A percentile compares a stretch with the other conserved stretches of the same genome.
phyloP scores from a whole-genome alignment of 2,797 vertebrate species.

The Hippopotamyrus pictus region DNA sequence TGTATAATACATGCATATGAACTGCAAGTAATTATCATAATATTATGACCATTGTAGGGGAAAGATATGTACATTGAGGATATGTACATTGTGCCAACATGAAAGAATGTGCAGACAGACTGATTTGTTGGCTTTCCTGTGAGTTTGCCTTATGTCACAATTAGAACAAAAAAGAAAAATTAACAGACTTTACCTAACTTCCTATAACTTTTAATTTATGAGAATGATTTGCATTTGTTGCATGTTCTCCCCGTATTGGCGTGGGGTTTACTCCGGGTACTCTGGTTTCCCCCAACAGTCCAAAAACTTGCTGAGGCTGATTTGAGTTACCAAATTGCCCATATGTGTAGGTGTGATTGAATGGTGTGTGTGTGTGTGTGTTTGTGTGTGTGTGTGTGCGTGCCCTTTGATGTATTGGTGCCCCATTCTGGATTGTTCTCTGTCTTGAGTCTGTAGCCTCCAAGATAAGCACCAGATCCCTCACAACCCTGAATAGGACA shows the following conservation, averaged over 20 bases:
- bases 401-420: not conserved
- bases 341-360: not conserved
- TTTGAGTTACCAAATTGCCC: not conserved
- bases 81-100: not conserved
- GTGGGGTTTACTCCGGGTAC: not conserved
- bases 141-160: not conserved
- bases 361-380: not conserved
- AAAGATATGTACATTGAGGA: not conserved
- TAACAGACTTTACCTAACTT: not conserved
- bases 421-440: not conserved
- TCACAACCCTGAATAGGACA: too few relatives aligned
- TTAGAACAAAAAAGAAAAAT: not conserved
- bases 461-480: too few relatives aligned
- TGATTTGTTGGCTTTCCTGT: not conserved
- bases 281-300: not conserved
- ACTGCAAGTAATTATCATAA: not conserved
- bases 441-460: too few relatives aligned
- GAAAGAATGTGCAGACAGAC: not conserved
- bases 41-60: not conserved
- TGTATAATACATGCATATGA: not conserved
- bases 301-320: not conserved
- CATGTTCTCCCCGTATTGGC: not conserved
- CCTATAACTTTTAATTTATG: not conserved
- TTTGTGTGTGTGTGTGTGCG: not conserved
- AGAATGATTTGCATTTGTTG: not conserved